phyloP scores from a whole-genome alignment of 2,797 vertebrate species.

The Sebastolobus alascanus region DNA sequence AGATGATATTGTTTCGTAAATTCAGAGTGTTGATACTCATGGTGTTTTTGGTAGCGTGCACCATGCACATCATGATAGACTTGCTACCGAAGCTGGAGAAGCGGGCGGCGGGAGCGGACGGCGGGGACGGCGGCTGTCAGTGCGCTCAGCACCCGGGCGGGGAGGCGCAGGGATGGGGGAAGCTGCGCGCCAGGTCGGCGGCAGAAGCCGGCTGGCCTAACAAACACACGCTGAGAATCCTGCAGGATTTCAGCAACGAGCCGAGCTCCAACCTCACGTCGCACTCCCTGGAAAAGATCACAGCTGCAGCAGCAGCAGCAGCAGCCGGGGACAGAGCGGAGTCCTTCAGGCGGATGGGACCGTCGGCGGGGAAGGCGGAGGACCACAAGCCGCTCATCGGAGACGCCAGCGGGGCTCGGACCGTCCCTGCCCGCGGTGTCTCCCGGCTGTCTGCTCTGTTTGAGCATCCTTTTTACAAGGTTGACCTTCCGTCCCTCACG shows the following conservation, averaged over 20 bases:
- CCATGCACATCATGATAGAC: constrained; percentile 97
- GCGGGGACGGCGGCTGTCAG: constrained; percentile 86
- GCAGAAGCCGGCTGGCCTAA: constrained; percentile 90
- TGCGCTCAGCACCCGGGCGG: constrained; percentile 87
- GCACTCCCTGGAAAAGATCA: constrained; percentile 89
- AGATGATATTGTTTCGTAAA: constrained; percentile 94
- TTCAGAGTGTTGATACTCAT: constrained; percentile 93
- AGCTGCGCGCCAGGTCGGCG: constrained; percentile 79
- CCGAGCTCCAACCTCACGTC: constrained; percentile 93
- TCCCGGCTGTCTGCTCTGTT: constrained; percentile 88
- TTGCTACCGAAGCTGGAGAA: constrained; percentile 93
- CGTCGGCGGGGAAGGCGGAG: constrained; percentile 64
- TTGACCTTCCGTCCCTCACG: constrained; percentile 84
- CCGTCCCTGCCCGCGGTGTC: constrained; percentile 46
- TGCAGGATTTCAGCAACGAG: constrained; percentile 96
- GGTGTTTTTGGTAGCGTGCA: constrained; percentile 94
- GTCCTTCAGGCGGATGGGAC: constrained; percentile 57
- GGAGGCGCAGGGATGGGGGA: constrained; percentile 86
- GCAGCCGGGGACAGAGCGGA: constrained; percentile 62
- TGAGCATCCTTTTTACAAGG: constrained; percentile 89
- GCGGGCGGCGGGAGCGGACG: constrained; percentile 81
- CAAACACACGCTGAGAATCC: constrained; percentile 94
- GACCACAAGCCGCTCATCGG: constrained; percentile 82
- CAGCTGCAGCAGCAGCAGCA: constrained; percentile 47
- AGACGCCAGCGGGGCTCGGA: constrained; percentile 66